Conservation (phyloP, 2,113 vertebrate species). For the Hirundichthys speculiger region DNA sequence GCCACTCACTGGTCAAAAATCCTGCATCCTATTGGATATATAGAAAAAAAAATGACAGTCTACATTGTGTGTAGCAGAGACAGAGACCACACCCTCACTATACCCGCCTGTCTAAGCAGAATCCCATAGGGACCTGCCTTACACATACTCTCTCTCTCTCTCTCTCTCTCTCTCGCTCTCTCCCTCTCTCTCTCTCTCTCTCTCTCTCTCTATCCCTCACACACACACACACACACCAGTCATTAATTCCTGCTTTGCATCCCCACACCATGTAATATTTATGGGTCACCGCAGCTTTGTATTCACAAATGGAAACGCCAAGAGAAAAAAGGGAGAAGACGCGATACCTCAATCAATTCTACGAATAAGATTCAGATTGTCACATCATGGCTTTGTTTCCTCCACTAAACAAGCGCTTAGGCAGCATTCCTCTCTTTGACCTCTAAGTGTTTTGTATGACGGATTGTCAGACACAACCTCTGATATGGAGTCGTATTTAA, state of each 20-base stretch:
- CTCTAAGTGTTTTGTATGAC: slow-evolving; percentile 71
- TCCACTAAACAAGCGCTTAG: slow-evolving; percentile 69
- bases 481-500: slow-evolving; percentile 58
- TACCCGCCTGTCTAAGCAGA: slow-evolving; percentile 77
- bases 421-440: slow-evolving; percentile 74
- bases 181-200: too few species aligned
- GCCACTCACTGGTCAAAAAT: slow-evolving; percentile 38
- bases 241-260: slow-evolving; percentile 85
- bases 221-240: slow-evolving; percentile 65
- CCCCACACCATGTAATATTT: slow-evolving; percentile 84
- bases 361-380: slow-evolving; percentile 73
- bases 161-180: too few species aligned
- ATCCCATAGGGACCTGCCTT: slow-evolving; percentile 75
- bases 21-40: slow-evolving; percentile 39
- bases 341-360: slow-evolving; percentile 78
- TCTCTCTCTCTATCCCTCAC: background rate
- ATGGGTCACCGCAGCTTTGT: slow-evolving; percentile 83
- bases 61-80: slow-evolving; percentile 34
- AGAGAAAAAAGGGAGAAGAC: slow-evolving; percentile 72
- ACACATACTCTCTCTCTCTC: slow-evolving; percentile 9
- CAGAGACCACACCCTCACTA: slow-evolving; percentile 65
- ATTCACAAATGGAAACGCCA: slow-evolving; percentile 79
- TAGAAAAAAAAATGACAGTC: slow-evolving; percentile 27
- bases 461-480: slow-evolving; percentile 69
- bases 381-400: slow-evolving; percentile 65